Evolutionary conservation across 1,140 invertebrate genomes (phyloP), one percentile per base, ranked within the genome.

Genomic region (Physella acuta): DNA sequence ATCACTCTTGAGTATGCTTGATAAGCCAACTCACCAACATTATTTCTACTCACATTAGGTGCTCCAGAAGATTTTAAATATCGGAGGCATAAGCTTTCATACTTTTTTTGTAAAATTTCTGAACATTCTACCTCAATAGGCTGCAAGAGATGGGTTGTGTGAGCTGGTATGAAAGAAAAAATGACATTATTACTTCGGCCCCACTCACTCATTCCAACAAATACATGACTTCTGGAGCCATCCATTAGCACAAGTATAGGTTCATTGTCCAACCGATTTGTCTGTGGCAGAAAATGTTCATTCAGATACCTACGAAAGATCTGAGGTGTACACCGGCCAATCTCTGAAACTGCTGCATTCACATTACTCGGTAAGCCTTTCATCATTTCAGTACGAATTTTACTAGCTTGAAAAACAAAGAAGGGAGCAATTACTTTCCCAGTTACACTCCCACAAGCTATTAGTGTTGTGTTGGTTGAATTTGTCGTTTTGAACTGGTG

Each of bases 241-340:
- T 68, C 65, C 55, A 68, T 58, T 51, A 68, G 36, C 1, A 68
- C 65, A 3, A 68, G 37, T 26, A 68, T 56, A 28, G 65, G 65
- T 17, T 68, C 65, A 59, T 59, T 68, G 33, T 68, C 65, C n/a
- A 26, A 28, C 1, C 65, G 52, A 28, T 68, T 33, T 44, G 36
- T 31, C n/a, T 68, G 65, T 11, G 65, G 53, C 34, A 68, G 37
- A 59, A 68, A 68, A 59, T 68, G 65, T 68, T 68, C 65, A 68
- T 68, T 68, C 11, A 68, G 26, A 44, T 58, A 68, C 26, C 65
- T 36, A 1, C 53, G 16, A 26, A 68, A 68, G 26, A 67, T 67
- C 26, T 68, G 53, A 2, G 53, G 65, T 39, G 53, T 37, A 36
- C 65, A 68, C 30, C 39, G 58, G 20, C 65, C 65, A 26, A 55